Percentiles rank a stretch among this genome's conserved stretches.
Evolutionary conservation across 2,113 vertebrate species (phyloP).

Genomic region (Corythornis vintsioides): DNA sequence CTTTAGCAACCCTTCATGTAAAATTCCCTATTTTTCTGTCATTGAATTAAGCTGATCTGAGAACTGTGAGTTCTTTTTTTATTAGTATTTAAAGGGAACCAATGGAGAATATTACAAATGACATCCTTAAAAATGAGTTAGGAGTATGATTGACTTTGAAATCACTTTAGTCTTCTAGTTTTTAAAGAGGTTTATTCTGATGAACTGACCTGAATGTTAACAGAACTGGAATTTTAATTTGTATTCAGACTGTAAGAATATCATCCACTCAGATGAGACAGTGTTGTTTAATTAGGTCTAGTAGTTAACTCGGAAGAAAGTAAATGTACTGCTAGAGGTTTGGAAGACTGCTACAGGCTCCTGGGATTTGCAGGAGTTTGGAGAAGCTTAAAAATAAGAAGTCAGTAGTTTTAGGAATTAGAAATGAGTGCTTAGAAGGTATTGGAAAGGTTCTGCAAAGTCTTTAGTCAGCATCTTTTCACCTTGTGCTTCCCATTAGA

Average conservation of each 20-base stretch:
- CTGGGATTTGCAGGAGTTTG: constrained; percentile 65
- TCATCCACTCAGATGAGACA: constrained; percentile 68
- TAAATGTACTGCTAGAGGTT: constrained; percentile 59
- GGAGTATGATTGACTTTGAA: constrained; percentile 72
- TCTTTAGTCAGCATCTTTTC: constrained; percentile 25
- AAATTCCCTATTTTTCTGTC: constrained; percentile 45
- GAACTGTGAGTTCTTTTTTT: not conserved
- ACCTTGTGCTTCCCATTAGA: constrained; percentile 17
- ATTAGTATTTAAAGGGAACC: constrained; percentile 22
- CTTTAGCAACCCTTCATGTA: constrained; percentile 47
- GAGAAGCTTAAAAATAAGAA: constrained; percentile 65
- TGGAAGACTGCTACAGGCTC: constrained; percentile 45
- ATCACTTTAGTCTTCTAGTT: constrained; percentile 73
- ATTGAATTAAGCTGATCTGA: constrained; percentile 40
- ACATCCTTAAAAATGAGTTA: constrained; percentile 44
- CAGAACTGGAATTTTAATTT: constrained; percentile 72
- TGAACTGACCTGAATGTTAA: constrained; percentile 78
- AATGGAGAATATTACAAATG: constrained; percentile 13
- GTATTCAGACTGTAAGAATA: constrained; percentile 76
- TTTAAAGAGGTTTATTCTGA: constrained; percentile 72
- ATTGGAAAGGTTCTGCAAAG: constrained; percentile 6
- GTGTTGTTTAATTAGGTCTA: constrained; percentile 81
- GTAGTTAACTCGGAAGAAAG: constrained; percentile 76
- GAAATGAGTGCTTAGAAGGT: constrained; percentile 41
- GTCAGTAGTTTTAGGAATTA: constrained; percentile 54